A percentile compares a stretch with the other conserved stretches of the same genome.
These are phyloP conservation scores for Eustalomyia histrio DNA, from an alignment of 2,888 invertebrate species.

Conservation along the genomic window DNA sequence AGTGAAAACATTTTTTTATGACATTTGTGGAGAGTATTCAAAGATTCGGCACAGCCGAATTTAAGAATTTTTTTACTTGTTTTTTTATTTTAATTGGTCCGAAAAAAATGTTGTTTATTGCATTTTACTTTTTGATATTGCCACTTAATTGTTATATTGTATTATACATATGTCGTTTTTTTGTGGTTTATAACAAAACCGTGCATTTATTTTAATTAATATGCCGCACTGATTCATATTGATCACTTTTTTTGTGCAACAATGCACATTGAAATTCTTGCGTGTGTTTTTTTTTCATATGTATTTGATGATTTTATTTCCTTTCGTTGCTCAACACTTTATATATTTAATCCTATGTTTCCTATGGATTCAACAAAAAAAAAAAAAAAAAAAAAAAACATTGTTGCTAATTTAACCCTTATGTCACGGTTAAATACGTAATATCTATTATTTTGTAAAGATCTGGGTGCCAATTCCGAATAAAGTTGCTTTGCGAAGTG, in stretches of 20 bases:
- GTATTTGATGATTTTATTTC: not conserved
- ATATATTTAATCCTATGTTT: conserved; percentile 57
- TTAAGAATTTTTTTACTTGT: too few species aligned
- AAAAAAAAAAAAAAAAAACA: conserved; percentile 23
- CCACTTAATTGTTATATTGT: not conserved
- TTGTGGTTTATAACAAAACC: not conserved
- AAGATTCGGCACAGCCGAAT: too few species aligned
- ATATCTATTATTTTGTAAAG: too few species aligned
- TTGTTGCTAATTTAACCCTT: conserved; percentile 42
- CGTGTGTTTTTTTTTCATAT: conserved; percentile 17
- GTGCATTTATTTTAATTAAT: conserved; percentile 55
- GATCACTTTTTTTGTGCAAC: conserved; percentile 51
- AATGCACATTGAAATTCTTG: conserved; percentile 49
- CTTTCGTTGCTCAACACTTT: conserved; percentile 38
- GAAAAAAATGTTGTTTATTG: too few species aligned
- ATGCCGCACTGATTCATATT: conserved; percentile 50
- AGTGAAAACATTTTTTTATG: too few species aligned
- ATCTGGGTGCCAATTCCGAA: too few species aligned
- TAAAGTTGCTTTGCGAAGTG: too few species aligned
- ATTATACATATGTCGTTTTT: conserved; percentile 19
- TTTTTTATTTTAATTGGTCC: too few species aligned
- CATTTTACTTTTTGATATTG: not conserved
- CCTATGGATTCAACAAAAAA: conserved; percentile 17
- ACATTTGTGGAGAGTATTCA: too few species aligned
- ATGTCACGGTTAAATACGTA: not conserved